Conservation (phyloP, 2,888 invertebrate species). For the Ormyrus labotus region DNA sequence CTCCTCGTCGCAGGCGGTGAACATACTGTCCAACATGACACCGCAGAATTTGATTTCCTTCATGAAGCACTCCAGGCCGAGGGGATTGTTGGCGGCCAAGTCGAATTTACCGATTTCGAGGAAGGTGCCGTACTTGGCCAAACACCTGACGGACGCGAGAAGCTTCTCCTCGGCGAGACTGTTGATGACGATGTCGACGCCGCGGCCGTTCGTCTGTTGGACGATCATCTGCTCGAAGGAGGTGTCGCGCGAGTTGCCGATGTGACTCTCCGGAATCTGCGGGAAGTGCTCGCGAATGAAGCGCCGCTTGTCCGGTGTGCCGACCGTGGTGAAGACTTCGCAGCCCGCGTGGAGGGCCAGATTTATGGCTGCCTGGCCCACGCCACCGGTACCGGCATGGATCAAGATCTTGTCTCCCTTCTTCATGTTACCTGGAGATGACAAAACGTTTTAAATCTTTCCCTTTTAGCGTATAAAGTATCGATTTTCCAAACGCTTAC, state of each 20-base stretch:
- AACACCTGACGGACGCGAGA: constrained; percentile 82
- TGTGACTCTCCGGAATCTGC: constrained; percentile 79
- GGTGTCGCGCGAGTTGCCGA: constrained; percentile 91
- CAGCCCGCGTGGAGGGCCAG: constrained; percentile 80
- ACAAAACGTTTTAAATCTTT: constrained; percentile 63
- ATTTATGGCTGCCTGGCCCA: constrained; percentile 83
- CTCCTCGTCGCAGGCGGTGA: constrained; percentile 76
- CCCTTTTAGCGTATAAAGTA: constrained; percentile 63
- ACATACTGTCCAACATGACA: constrained; percentile 85
- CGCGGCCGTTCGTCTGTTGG: constrained; percentile 87
- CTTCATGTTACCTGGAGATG: constrained; percentile 76
- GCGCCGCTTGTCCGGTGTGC: constrained; percentile 77
- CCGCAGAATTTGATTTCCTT: constrained; percentile 87
- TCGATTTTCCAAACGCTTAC: no score
- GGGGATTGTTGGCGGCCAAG: constrained; percentile 81
- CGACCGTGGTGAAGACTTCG: constrained; percentile 81
- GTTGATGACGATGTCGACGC: constrained; percentile 94
- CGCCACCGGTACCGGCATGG: constrained; percentile 78
- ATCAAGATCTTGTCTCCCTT: constrained; percentile 76
- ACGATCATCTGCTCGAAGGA: constrained; percentile 92
- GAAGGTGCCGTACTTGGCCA: constrained; percentile 82
- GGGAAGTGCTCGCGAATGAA: constrained; percentile 80
- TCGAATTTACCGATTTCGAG: constrained; percentile 93
- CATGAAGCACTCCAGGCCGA: constrained; percentile 83
- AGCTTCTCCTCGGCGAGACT: constrained; percentile 96